Percentiles rank a stretch among this genome's conserved stretches.
Evolutionary conservation across 1,140 invertebrate genomes (phyloP).

Genomic region (Ceratina japonica): DNA sequence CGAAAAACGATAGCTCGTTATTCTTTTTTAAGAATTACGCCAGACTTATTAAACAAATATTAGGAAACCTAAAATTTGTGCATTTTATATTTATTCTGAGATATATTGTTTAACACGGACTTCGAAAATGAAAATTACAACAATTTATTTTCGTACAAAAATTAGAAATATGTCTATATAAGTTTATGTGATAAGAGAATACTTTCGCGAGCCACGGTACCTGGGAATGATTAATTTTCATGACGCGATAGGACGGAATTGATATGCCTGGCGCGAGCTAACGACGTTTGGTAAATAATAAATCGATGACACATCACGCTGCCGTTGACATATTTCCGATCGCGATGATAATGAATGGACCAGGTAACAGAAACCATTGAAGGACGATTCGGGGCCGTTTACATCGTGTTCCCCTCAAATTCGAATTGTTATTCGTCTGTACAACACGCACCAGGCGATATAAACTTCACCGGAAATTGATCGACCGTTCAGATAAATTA

Average conservation of each 20-base stretch:
- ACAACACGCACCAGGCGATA: no score
- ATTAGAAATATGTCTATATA: constrained; percentile 1
- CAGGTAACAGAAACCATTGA: constrained; percentile 13
- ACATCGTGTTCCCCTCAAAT: neutral
- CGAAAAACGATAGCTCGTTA: neutral
- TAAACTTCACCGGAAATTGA: neutral
- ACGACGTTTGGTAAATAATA: constrained; percentile 56
- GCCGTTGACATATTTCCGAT: constrained; percentile 46
- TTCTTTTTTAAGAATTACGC: neutral
- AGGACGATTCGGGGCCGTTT: constrained; percentile 21
- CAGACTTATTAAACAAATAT: no score
- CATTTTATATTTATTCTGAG: no score
- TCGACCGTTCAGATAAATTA: neutral
- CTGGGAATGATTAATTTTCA: constrained; percentile 49
- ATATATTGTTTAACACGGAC: no score
- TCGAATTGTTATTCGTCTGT: neutral
- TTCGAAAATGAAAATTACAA: no score
- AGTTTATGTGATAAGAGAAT: neutral
- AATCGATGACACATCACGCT: constrained; percentile 47
- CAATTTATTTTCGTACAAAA: no score
- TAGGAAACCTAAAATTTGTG: no score
- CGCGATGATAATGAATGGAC: constrained; percentile 16
- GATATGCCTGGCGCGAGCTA: constrained; percentile 31
- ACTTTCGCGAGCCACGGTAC: neutral
- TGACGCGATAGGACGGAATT: constrained; percentile 39